A percentile compares a stretch with the other conserved stretches of the same genome.
Evolutionary conservation across 1,140 invertebrate genomes (phyloP).

Genomic region (Palaemon carinicauda): DNA sequence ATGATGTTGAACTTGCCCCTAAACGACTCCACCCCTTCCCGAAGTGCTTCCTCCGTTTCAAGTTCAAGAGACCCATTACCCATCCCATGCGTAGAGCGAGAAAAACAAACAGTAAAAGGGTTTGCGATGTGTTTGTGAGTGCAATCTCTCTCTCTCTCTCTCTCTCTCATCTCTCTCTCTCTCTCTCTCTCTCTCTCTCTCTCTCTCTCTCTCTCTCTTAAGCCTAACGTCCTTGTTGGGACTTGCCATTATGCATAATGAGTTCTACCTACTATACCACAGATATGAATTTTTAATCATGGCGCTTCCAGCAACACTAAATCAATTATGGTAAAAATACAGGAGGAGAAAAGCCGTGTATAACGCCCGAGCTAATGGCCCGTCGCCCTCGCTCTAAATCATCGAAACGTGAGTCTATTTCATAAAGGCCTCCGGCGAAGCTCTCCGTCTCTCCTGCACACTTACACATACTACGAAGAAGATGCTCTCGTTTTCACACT

Average conservation of each 20-base stretch:
- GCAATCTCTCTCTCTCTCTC: not conserved
- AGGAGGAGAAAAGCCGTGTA: not conserved
- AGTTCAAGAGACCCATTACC: too few species aligned
- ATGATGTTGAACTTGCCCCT: too few species aligned
- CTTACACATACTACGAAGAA: not conserved
- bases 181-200: not conserved
- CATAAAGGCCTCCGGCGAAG: not conserved
- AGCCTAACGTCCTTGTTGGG: too few species aligned
- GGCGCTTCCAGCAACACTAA: not conserved
- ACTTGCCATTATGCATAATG: too few species aligned
- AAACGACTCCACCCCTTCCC: too few species aligned
- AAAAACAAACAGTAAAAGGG: too few species aligned
- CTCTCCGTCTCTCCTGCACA: not conserved
- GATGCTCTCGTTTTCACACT: not conserved
- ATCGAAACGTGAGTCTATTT: constrained; percentile 1
- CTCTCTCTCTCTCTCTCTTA: not conserved
- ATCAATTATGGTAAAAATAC: constrained; percentile 6
- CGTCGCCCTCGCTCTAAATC: not conserved
- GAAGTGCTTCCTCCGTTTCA: too few species aligned
- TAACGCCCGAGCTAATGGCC: not conserved
- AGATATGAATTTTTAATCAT: constrained; percentile 7
- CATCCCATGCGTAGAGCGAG: too few species aligned
- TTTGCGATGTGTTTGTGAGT: too few species aligned
- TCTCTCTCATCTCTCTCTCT: not conserved
- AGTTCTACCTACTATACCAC: not conserved